Base-by-base conservation (phyloP, 2,888 invertebrate genomes). In the Seira musarum region DNA sequence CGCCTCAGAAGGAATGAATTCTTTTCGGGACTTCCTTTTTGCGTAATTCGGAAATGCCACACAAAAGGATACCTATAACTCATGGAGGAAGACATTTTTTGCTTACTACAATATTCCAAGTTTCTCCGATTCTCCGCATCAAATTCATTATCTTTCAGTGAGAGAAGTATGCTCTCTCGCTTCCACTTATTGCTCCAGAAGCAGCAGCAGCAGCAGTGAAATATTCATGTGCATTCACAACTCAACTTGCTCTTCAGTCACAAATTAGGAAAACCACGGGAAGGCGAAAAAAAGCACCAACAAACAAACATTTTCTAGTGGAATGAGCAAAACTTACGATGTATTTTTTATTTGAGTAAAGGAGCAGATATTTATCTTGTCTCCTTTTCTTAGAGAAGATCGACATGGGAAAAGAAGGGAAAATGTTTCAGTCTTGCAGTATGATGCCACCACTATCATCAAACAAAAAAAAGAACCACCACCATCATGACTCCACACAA, bases 81-180 rank as follows among this genome's bases (percentile, higher is more conserved):
- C 30, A 30, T 30, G 30, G 3, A 30, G 30, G 3, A 68, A 78
- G 67, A 73, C 68, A 79, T 79, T 71, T 79, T 73, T 77, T 66
- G 22, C 57, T 61, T 30, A 30, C 30, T 30, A n/a, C n/a, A n/a
- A n/a, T n/a, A n/a, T n/a, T 49, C 61, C 71, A 60, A 24, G 17
- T 72, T 72, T 49, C 61, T 68, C 75, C 60, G 17, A 64, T 72
- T 49, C 61, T 68, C 75, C 60, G 74, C 80, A 80, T 80, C 73
- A 80, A 80, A 80, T 80, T 80, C 80, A 80, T 80, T 80, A 80
- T 80, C 80, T 80, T 13, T 57, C 61, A 68, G 78, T 57, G 65
- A 65, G 25, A 35, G 24, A 65, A 13, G 30, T 30, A 40, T 19
- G 67, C 8, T 21, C 46, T 63, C 46, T 73, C 19, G 53, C 22